Evolutionary conservation across 1,140 invertebrate species (phyloP).

Genomic region (Manduca sexta): DNA sequence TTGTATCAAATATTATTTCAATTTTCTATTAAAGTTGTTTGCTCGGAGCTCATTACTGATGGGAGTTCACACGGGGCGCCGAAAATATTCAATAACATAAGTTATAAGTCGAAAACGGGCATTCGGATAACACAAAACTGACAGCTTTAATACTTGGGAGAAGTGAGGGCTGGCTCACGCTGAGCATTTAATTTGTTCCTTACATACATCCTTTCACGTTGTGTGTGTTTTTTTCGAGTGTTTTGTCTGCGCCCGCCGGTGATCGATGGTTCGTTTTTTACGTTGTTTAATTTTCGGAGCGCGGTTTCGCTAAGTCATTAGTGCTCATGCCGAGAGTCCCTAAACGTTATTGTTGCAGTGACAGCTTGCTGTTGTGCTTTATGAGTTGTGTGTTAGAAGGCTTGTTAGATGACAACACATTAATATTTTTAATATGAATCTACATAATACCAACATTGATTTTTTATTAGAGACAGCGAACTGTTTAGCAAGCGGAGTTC

Average conservation of each 20-base stretch:
- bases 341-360: conserved; percentile 36
- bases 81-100: conserved; percentile 63
- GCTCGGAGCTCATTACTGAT: conserved; percentile 31
- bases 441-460: too few species aligned
- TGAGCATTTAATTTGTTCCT: conserved; percentile 71
- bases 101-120: conserved; percentile 62
- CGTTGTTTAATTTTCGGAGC: conserved; percentile 63
- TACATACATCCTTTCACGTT: conserved; percentile 62
- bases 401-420: not conserved
- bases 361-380: conserved; percentile 16
- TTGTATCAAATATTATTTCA: conserved; percentile 43
- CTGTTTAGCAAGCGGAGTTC: too few species aligned
- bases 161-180: conserved; percentile 54
- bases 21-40: conserved; percentile 33
- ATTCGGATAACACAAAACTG: conserved; percentile 69
- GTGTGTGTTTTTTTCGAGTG: conserved; percentile 48
- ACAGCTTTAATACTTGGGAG: conserved; percentile 67
- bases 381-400: not conserved
- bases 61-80: conserved; percentile 32
- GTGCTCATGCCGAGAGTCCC: conserved; percentile 25
- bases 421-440: not conserved
- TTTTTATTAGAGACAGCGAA: too few species aligned
- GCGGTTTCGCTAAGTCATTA: conserved; percentile 67
- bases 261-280: conserved; percentile 68
- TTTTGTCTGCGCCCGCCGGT: conserved; percentile 56